Evolutionary conservation across 2,113 vertebrate species (phyloP).

Genomic region (Pseudorasbora parva): DNA sequence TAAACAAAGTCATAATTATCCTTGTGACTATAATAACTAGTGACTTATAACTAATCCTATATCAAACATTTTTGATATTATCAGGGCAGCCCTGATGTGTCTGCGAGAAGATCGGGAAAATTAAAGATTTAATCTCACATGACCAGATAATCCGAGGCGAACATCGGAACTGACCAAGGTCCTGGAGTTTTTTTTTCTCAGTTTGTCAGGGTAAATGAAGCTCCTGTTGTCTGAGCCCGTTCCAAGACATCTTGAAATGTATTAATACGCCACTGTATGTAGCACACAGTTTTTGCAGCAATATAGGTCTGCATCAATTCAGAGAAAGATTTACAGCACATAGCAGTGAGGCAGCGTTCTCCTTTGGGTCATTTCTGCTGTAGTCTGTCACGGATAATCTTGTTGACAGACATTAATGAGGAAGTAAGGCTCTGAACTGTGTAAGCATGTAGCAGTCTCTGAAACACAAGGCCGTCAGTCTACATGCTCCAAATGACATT

Average conservation of each 20-base stretch:
- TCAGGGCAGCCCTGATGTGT: too few species aligned
- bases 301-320: background rate
- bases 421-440: background rate
- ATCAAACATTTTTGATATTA: too few species aligned
- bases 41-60: too few species aligned
- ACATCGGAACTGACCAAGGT: too few species aligned
- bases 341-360: background rate
- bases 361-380: slow-evolving; percentile 5
- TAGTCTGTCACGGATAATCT: slow-evolving; percentile 23
- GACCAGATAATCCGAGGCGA: too few species aligned
- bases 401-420: slow-evolving; percentile 28
- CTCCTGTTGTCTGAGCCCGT: too few species aligned
- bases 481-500: background rate
- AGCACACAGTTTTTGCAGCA: background rate
- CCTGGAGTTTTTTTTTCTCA: too few species aligned
- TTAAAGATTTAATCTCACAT: too few species aligned
- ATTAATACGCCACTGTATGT: background rate
- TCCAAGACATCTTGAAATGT: background rate
- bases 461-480: background rate
- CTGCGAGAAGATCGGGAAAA: too few species aligned
- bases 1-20: too few species aligned
- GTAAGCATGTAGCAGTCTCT: slow-evolving; percentile 14
- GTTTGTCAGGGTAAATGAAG: background rate
- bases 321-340: background rate
- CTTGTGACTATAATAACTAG: too few species aligned